These are phyloP conservation scores for Amblyjoppa fuscipennis DNA, from an alignment of 2,888 invertebrate species.

Conservation along the genomic window DNA sequence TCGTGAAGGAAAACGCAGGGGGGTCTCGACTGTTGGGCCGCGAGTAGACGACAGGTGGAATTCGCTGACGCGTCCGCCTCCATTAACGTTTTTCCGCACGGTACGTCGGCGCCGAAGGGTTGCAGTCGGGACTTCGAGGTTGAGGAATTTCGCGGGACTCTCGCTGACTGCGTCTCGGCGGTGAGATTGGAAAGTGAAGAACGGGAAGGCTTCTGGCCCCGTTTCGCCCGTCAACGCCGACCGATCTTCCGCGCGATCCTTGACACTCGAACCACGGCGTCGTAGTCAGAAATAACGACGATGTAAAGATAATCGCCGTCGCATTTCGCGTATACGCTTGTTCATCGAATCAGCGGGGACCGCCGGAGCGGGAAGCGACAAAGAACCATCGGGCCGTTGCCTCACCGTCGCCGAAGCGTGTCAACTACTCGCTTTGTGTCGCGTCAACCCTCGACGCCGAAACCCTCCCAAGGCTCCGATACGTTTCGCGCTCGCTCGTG, in stretches of 20 bases:
- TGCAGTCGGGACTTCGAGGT: constrained; percentile 4
- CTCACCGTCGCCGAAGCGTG: neutral
- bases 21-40: constrained; percentile 55
- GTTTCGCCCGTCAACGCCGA: constrained; percentile 4
- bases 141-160: constrained; percentile 9
- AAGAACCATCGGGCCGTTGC: constrained; percentile 12
- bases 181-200: constrained; percentile 20
- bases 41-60: constrained; percentile 60
- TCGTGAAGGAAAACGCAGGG: neutral
- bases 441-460: neutral
- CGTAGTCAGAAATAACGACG: constrained; percentile 73
- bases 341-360: constrained; percentile 21
- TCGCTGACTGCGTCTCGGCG: neutral
- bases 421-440: neutral
- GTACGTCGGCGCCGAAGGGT: constrained; percentile 50
- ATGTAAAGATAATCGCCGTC: constrained; percentile 72
- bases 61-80: constrained; percentile 63
- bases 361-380: constrained; percentile 17
- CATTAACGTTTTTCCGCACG: constrained; percentile 63
- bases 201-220: neutral
- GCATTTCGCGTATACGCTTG: constrained; percentile 67
- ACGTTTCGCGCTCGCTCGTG: neutral
- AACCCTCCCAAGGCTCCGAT: neutral
- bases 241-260: constrained; percentile 15
- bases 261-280: constrained; percentile 50